Percentiles rank a stretch among this genome's conserved stretches.
Evolutionary conservation across 2,888 invertebrate species (phyloP).

Genomic region (Dynastes hyllus): DNA sequence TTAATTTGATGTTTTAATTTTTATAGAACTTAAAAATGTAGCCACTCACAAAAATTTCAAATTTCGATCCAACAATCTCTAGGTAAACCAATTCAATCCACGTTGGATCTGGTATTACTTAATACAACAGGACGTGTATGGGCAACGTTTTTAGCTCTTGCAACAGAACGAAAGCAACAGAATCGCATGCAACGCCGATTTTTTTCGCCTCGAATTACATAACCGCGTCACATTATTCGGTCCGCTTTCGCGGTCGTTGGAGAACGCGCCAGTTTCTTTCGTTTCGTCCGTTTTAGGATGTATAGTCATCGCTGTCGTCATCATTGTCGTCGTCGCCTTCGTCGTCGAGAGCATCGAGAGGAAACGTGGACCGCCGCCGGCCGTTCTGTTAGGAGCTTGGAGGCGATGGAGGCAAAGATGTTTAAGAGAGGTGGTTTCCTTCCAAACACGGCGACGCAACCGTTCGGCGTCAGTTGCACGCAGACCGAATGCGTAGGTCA

Average conservation of each 20-base stretch:
- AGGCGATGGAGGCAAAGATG: not conserved
- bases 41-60: too few relatives aligned
- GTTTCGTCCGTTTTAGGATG: slow-evolving; percentile 22
- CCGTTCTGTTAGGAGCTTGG: not conserved
- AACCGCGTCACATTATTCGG: slow-evolving; percentile 16
- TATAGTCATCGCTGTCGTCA: slow-evolving; percentile 3
- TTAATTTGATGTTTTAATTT: too few relatives aligned
- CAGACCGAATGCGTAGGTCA: slow-evolving; percentile 56
- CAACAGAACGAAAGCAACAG: slow-evolving; percentile 24
- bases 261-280: slow-evolving; percentile 20
- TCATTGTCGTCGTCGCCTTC: slow-evolving; percentile 8
- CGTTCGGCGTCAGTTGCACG: slow-evolving; percentile 45
- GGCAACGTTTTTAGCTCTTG: slow-evolving; percentile 11
- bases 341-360: slow-evolving; percentile 25
- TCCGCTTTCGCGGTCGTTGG: not conserved
- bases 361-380: slow-evolving; percentile 28
- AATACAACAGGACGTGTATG: not conserved
- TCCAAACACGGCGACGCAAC: slow-evolving; percentile 11
- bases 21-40: too few relatives aligned
- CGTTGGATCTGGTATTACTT: too few relatives aligned
- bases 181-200: slow-evolving; percentile 2
- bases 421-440: too few relatives aligned
- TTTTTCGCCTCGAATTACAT: slow-evolving; percentile 22
- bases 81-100: too few relatives aligned
- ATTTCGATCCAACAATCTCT: too few relatives aligned